A percentile compares a stretch with the other conserved stretches of the same genome.
phyloP scores from a whole-genome alignment of 2,888 invertebrate genomes.

The Limnephilus rhombicus region DNA sequence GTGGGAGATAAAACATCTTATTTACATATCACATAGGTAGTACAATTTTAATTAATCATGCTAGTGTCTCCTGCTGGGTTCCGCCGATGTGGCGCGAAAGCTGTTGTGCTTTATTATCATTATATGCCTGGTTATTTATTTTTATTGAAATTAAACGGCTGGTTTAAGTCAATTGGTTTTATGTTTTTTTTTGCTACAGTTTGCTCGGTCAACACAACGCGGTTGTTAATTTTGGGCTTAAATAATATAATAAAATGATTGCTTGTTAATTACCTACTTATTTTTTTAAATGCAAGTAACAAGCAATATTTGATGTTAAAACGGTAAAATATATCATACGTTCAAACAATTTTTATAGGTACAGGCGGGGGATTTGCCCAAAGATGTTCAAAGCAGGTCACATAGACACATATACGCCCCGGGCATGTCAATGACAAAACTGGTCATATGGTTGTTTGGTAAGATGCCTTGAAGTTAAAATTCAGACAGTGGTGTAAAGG shows the following conservation, averaged over 20 bases:
- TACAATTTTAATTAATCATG: background rate
- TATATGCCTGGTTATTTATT: background rate
- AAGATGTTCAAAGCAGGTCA: background rate
- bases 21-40: background rate
- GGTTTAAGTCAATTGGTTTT: background rate
- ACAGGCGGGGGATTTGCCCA: background rate
- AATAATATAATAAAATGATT: no score
- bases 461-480: background rate
- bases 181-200: background rate
- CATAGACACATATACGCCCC: background rate
- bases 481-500: background rate
- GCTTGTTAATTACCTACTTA: background rate
- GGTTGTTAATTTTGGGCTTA: no score
- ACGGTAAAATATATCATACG: background rate
- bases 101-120: background rate
- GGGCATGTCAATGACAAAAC: background rate
- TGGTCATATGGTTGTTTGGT: background rate
- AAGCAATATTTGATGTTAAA: background rate
- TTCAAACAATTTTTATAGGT: background rate
- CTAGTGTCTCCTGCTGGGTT: background rate
- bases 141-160: background rate
- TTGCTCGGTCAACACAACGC: no score
- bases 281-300: background rate
- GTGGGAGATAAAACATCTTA: background rate
- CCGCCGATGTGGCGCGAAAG: background rate